Evolutionary conservation across 2,113 vertebrate genomes (phyloP).

Genomic region (Paramormyrops kingsleyae): DNA sequence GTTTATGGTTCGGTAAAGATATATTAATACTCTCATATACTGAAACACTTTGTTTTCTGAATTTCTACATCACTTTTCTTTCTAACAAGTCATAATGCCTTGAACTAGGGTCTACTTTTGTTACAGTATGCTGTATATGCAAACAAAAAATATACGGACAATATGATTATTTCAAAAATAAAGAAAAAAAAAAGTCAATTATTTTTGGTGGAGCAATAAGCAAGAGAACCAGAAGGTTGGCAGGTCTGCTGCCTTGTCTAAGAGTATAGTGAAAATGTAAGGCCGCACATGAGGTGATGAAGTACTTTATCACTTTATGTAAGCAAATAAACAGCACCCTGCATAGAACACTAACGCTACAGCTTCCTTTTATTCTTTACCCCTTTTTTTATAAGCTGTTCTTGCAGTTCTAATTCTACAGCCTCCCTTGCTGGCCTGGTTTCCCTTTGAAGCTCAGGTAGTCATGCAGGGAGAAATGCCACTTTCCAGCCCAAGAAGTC

Average conservation of each 20-base stretch:
- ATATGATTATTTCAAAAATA: background rate
- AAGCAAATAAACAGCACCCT: background rate
- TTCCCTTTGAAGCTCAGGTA: slow-evolving; percentile 39
- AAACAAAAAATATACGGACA: background rate
- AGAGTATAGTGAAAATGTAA: background rate
- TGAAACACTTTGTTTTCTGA: background rate
- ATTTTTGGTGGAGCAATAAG: background rate
- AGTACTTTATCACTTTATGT: background rate
- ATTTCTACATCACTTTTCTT: background rate
- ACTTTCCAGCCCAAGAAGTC: slow-evolving; percentile 42
- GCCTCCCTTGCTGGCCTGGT: background rate
- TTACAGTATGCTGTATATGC: background rate
- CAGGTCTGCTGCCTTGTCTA: background rate
- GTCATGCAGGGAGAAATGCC: slow-evolving; percentile 39
- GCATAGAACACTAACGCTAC: background rate
- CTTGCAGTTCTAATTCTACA: background rate
- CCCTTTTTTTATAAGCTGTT: background rate
- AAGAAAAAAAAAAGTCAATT: background rate
- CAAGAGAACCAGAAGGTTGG: background rate
- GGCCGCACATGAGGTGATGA: background rate
- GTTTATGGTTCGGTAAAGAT: background rate
- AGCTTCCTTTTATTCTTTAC: background rate
- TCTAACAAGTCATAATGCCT: background rate
- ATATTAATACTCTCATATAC: background rate
- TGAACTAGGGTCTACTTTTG: background rate